Conservation (phyloP, 1,140 invertebrate genomes). For the Heliconius eleuchia region DNA sequence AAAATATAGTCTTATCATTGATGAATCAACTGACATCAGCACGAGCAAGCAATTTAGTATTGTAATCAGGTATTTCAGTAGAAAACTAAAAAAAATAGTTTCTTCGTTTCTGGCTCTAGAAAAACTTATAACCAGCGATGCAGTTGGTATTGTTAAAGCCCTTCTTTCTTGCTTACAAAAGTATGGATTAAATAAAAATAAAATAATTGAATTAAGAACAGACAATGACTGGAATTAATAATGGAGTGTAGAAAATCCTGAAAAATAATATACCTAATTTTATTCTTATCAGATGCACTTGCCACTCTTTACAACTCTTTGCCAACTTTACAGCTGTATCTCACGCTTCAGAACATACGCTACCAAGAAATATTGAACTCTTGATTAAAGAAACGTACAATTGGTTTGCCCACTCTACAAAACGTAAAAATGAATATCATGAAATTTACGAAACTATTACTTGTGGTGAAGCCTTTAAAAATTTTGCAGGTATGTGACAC, state of each 20-base stretch:
- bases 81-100: slow-evolving; percentile 25
- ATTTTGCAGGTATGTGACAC: neutral
- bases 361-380: no score
- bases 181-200: slow-evolving; percentile 25
- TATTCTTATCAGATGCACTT: slow-evolving; percentile 1
- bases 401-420: neutral
- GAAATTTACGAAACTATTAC: neutral
- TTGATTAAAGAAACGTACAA: neutral
- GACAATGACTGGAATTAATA: slow-evolving; percentile 42
- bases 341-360: no score
- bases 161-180: slow-evolving; percentile 31
- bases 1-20: slow-evolving; percentile 33
- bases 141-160: slow-evolving; percentile 23
- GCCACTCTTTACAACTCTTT: no score
- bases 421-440: slow-evolving; percentile 2
- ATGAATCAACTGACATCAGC: slow-evolving; percentile 41
- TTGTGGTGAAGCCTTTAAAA: neutral
- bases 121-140: slow-evolving; percentile 22
- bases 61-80: slow-evolving; percentile 17
- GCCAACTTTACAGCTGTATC: no score
- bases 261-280: slow-evolving; percentile 27
- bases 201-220: slow-evolving; percentile 37
- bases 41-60: slow-evolving; percentile 28
- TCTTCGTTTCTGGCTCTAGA: slow-evolving; percentile 30
- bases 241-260: slow-evolving; percentile 36